These are phyloP conservation scores for Scleropages formosus DNA, from an alignment of 2,797 vertebrate genomes.

Conservation along the genomic window DNA sequence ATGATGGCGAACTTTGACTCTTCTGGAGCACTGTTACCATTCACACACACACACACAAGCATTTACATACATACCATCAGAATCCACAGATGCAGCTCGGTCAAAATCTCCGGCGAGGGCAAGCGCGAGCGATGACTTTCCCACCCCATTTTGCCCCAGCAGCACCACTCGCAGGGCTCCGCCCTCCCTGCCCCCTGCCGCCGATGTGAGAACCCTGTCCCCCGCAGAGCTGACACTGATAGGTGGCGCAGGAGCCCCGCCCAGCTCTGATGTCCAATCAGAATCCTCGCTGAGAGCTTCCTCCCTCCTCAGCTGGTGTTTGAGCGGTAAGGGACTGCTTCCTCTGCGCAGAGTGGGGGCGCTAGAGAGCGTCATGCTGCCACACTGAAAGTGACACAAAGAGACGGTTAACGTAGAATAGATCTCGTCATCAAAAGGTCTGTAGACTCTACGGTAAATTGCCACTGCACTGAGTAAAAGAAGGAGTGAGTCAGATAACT, in stretches of 20 bases:
- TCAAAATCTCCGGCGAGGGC: conserved; percentile 73
- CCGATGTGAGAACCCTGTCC: conserved; percentile 58
- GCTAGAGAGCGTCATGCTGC: conserved; percentile 70
- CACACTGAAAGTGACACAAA: conserved; percentile 49
- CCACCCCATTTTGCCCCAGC: conserved; percentile 83
- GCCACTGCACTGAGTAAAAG: not conserved
- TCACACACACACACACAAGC: conserved; percentile 12
- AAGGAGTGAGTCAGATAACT: not conserved
- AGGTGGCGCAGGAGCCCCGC: conserved; percentile 60
- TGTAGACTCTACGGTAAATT: not conserved
- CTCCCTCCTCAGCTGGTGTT: conserved; percentile 79
- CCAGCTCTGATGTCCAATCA: conserved; percentile 69
- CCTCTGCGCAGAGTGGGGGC: conserved; percentile 73
- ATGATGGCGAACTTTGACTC: too few relatives aligned
- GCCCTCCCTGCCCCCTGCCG: conserved; percentile 52
- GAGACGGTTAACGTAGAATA: not conserved
- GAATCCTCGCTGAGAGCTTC: conserved; percentile 74
- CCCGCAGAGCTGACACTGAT: conserved; percentile 60
- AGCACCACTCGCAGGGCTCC: conserved; percentile 71
- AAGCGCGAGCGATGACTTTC: conserved; percentile 80
- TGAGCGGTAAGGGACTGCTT: conserved; percentile 83
- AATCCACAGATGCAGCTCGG: conserved; percentile 70
- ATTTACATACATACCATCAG: conserved; percentile 59
- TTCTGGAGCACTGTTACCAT: not conserved
- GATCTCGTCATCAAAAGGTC: not conserved